Evolutionary conservation across 2,888 invertebrate species (phyloP).

Genomic region (Leptopilina syphax): DNA sequence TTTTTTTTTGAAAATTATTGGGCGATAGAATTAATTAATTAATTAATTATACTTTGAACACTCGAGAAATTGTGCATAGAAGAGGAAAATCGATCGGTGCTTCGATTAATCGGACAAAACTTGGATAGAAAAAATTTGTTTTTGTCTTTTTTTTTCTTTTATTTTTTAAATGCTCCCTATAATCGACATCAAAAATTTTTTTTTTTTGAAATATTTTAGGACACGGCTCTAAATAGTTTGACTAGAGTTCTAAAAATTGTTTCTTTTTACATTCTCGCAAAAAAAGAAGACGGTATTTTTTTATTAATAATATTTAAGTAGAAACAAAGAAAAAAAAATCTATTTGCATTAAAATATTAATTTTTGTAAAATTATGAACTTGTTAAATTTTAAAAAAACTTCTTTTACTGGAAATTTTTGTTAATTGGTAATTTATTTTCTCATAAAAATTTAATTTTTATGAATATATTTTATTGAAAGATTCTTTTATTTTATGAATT

Average conservation of each 20-base stretch:
- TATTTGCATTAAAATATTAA: too few species aligned
- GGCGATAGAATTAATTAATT: constrained; percentile 25
- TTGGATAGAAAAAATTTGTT: constrained; percentile 18
- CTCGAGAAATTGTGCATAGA: constrained; percentile 35
- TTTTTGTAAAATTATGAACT: too few species aligned
- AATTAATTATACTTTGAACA: constrained; percentile 23
- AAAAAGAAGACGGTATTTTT: too few species aligned
- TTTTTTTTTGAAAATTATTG: background rate
- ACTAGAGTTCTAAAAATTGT: constrained; percentile 20
- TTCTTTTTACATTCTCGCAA: too few species aligned
- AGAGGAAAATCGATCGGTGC: constrained; percentile 36
- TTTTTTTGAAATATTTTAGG: background rate
- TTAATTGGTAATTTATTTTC: too few species aligned
- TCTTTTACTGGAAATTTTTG: too few species aligned
- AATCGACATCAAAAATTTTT: background rate
- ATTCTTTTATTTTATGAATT: too few species aligned
- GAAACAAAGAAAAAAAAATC: background rate
- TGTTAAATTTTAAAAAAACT: too few species aligned
- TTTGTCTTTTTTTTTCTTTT: background rate
- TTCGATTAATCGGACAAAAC: constrained; percentile 39
- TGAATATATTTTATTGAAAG: too few species aligned
- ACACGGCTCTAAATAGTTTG: constrained; percentile 23
- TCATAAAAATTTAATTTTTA: too few species aligned
- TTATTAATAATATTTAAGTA: too few species aligned
- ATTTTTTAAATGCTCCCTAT: background rate